phyloP scores from a whole-genome alignment of 2,113 vertebrate genomes.

The Cynopterus brachyotis region DNA sequence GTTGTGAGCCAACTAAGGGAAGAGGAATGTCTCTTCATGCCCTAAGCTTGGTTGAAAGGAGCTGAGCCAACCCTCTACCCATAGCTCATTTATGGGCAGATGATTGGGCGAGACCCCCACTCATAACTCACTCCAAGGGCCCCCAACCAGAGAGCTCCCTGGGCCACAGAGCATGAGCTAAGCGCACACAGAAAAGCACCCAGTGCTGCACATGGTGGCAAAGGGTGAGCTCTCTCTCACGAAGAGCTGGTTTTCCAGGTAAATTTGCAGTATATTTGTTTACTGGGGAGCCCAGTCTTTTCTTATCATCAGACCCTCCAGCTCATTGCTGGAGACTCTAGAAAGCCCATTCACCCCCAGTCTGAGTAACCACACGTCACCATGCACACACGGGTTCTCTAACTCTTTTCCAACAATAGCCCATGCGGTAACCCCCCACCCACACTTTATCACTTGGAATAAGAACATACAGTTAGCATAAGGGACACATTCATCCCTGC shows the following conservation, averaged over 20 bases:
- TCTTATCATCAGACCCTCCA: not conserved
- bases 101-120: not conserved
- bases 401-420: not conserved
- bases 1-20: not conserved
- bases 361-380: not conserved
- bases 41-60: not conserved
- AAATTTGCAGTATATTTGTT: not conserved
- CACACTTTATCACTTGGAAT: not conserved
- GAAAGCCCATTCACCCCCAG: not conserved
- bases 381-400: not conserved
- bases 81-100: not conserved
- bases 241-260: not conserved
- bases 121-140: not conserved
- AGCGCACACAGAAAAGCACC: not conserved
- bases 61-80: not conserved
- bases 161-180: not conserved
- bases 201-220: not conserved
- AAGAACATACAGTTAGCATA: not conserved
- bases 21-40: not conserved
- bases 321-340: not conserved
- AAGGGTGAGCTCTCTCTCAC: not conserved
- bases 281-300: not conserved
- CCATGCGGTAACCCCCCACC: not conserved
- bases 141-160: not conserved
- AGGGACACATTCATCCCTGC: constrained; percentile 21